These are phyloP conservation scores for Bombus fervidus DNA, from an alignment of 1,140 invertebrate genomes.

Conservation along the genomic window DNA sequence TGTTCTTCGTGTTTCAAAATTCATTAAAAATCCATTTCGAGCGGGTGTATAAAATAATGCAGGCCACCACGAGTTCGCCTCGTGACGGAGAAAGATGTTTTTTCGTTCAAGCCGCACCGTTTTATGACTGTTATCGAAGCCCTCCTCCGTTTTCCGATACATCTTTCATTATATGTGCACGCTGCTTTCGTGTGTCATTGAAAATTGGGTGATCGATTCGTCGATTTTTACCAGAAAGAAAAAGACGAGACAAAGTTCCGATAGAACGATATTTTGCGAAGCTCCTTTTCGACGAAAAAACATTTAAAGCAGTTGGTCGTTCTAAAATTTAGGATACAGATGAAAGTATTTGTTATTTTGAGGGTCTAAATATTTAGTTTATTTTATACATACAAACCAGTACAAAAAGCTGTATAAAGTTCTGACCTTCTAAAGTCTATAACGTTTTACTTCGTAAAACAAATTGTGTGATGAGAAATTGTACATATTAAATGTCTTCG, in stretches of 20 bases:
- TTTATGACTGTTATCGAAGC: constrained; percentile 5
- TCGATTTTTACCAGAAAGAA: background rate
- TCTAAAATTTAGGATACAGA: background rate
- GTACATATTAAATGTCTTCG: too few species aligned
- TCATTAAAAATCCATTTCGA: background rate
- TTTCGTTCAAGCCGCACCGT: background rate
- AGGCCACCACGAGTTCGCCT: background rate
- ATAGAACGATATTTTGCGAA: background rate
- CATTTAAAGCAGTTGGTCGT: background rate
- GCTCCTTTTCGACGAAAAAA: background rate
- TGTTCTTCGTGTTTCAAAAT: background rate
- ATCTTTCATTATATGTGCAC: constrained; percentile 10
- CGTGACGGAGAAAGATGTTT: background rate
- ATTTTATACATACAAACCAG: too few species aligned
- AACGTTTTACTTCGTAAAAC: too few species aligned
- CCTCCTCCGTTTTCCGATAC: background rate
- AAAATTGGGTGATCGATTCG: background rate
- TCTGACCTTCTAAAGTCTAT: too few species aligned
- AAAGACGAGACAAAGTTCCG: background rate
- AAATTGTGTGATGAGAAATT: too few species aligned
- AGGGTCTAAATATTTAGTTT: background rate
- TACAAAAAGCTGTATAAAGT: too few species aligned
- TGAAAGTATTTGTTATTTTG: background rate
- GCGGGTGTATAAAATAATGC: constrained; percentile 1
- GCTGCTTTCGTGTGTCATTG: background rate